These are phyloP conservation scores for Limosa lapponica DNA, from an alignment of 2,797 vertebrate species.

Conservation along the genomic window DNA sequence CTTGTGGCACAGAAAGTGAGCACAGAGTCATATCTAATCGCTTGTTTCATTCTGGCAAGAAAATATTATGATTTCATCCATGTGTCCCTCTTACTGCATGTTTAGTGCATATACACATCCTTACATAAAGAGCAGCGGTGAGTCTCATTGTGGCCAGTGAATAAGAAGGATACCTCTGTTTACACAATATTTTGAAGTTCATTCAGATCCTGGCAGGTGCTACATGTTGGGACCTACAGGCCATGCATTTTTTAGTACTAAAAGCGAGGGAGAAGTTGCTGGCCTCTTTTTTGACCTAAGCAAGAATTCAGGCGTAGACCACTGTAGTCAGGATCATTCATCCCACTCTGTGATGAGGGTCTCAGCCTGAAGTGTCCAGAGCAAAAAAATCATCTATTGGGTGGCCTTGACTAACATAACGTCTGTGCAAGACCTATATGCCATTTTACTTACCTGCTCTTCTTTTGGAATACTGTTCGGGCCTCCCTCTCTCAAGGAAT, in stretches of 20 bases:
- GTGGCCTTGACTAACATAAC: background rate
- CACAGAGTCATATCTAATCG: background rate
- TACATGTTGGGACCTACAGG: background rate
- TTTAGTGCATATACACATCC: background rate
- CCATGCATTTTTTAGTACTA: background rate
- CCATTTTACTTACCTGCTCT: background rate
- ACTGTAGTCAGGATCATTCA: background rate
- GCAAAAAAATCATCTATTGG: background rate
- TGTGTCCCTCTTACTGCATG: background rate
- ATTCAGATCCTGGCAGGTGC: background rate
- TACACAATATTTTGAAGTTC: background rate
- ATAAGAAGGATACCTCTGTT: background rate
- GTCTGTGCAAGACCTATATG: background rate
- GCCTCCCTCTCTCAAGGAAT: background rate
- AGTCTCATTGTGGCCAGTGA: background rate
- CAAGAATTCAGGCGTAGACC: background rate
- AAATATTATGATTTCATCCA: background rate
- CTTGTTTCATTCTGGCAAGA: background rate
- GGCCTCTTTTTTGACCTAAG: background rate
- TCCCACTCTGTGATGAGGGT: rapidly evolving
- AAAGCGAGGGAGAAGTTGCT: background rate
- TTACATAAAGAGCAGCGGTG: background rate
- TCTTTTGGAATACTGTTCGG: background rate
- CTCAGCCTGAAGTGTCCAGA: rapidly evolving
- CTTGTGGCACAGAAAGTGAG: background rate